Evolutionary conservation across 64 coral and sea anemone genomes (phyloP), one percentile per base, ranked within the genome.

Genomic region (Actinia tenebrosa): DNA sequence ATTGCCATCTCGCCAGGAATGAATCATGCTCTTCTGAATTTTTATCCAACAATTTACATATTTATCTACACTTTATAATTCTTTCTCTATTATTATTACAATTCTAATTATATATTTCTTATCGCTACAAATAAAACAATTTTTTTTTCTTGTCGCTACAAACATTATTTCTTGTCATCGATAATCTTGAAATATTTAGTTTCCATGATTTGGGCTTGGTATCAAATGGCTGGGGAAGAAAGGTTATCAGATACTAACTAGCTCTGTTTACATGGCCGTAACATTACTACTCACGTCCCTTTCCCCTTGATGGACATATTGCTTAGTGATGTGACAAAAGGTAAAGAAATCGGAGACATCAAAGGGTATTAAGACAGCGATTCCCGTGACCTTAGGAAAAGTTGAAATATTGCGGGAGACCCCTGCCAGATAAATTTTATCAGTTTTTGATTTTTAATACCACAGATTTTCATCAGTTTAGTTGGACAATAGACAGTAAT

Each of bases 321-420:
- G 27, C 69, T 75, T 42, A 25, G n/a, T 10, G 19, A 69, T 75
- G 69, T 75, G 13, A 75, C 69, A 43, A 75, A 75, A 42, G 69
- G 6, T 15, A 75, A 75, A 75, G 69, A 75, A 75, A 30, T 75
- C 69, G 69, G 69, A 26, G 30, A 75, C 69, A 75, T 75, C 69
- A 75, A 75, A 75, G 69, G 20, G 15, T 23, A 66, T 23, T 66
- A 30, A 42, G 42, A 16, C 69, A 16, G 7, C n/a, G 25, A 42
- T 27, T 9, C n/a, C 13, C 0, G 7, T 50, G 47, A 27, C 69
- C 27, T 25, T 75, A 5, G 63, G 19, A 20, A 23, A 22, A n/a
- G 16, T 2, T 61, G 15, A 7, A 25, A 23, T 20, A 1, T n/a
- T 9, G n/a, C n/a, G n/a, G 56, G 56, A 11, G 10, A 58, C 10